Evolutionary conservation across 2,888 invertebrate genomes (phyloP), one percentile per base, ranked within the genome.

Genomic region (Hirtodrosophila histrioides): DNA sequence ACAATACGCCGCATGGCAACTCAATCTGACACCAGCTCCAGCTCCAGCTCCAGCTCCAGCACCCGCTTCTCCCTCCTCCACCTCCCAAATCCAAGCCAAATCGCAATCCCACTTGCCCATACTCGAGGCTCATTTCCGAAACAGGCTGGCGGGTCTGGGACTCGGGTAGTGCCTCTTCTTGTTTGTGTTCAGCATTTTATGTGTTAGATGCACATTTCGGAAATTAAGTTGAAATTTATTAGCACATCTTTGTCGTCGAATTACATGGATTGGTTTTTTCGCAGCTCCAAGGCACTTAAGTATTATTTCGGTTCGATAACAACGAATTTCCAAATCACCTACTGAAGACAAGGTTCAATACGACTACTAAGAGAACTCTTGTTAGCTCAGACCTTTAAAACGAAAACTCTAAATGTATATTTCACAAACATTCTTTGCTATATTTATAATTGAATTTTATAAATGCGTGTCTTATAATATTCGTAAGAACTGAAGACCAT

Each of bases 171-270:
- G 55, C 40, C 49, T 48, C 56, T 41, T 54, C 37, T 75, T 70
- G 70, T 75, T 69, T 68, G 66, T 39, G 71, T 56, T 75, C 67
- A 71, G 73, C 73, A 72, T 87, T 88, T 84, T 86, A 86, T 84
- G 83, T 86, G 87, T 86, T 88, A 86, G 83, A 86, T 84, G 87
- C 86, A 88, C 83, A 84, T 84, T 84, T 83, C 88, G 82, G 82
- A 83, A 83, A 83, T 83, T 83, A 83, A 83, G 82, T 88, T 88
- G 88, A 88, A 88, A 83, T 83, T 83, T 83, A 83, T 83, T 83
- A 83, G 82, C 82, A 83, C 82, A 83, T 82, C 82, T 82, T 82
- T 88, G 82, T 88, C 82, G 88, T 86, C 86, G 88, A 78, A 74
- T 83, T 78, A 78, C 78, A 78, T 75, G 83, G 69, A 88, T 82